Evolutionary conservation across 2,797 vertebrate species (phyloP), one percentile per base, ranked within the genome.

Genomic region (Etheostoma perlongum): DNA sequence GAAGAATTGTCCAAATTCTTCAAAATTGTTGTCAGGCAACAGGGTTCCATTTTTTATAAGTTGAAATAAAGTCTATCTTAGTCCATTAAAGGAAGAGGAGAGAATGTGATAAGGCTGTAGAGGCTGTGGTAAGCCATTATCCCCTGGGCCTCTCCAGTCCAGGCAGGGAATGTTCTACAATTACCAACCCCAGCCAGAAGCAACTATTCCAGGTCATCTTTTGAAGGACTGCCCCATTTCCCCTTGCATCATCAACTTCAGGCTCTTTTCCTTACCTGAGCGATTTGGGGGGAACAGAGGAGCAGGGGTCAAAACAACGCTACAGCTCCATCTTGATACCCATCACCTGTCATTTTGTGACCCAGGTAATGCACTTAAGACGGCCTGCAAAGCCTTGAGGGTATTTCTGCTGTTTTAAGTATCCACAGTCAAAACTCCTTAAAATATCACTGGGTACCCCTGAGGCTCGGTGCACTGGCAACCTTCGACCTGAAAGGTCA

Each of bases 401-500:
- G 66, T 81, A 67, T 89, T 89, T 85, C 84, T 72, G 46, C 80
- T 70, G 68, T 85, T 91, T 92, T 87, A 91, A 89, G 92, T 86
- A 87, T 84, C 89, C 83, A 90, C 84, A 90, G 85, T 91, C 85
- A 88, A 85, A 91, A 90, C 79, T 77, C 78, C 86, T 90, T 92
- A 88, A 91, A 92, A 93, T 85, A 92, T 92, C 90, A 87, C 69
- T 1, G 25, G 81, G 74, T 83, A 86, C 88, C 91, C 92, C 85
- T 74, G 81, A 84, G 93, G 93, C 80, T 78, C 63, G 57, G 78
- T 67, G 77, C 83, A 89, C 85, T 48, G 11, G 16, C 47, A n/a
- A 91, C 93, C 91, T 90, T 72, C 87, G 84, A 92, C 91, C 91
- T 71, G 0, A 72, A 67, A 83, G 93, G 91, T 94, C 91, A 88